Evolutionary conservation across 2,797 vertebrate species (phyloP).

Genomic region (Hapalemur alaotrensis): DNA sequence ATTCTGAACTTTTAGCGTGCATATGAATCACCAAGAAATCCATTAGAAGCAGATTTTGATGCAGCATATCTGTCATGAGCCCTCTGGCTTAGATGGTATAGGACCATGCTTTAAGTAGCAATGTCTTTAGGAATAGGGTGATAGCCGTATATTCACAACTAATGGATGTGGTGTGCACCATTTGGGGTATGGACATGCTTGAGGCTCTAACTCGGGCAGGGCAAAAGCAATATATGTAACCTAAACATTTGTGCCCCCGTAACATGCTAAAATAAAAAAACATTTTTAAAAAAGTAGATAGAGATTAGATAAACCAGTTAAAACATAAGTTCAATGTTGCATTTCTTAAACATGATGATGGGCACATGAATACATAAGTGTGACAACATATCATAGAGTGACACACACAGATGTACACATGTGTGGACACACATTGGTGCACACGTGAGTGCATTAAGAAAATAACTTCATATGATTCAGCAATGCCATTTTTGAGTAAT

Average conservation of each 20-base stretch:
- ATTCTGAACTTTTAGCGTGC: not conserved
- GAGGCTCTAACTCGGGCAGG: too few relatives aligned
- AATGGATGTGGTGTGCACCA: too few relatives aligned
- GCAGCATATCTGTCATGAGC: not conserved
- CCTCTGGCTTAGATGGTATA: not conserved
- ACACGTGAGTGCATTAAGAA: not conserved
- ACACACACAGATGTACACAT: not conserved
- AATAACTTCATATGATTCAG: not conserved
- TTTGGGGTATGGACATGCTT: too few relatives aligned
- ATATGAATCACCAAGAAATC: not conserved
- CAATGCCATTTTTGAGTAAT: not conserved
- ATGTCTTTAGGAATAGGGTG: not conserved
- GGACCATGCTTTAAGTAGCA: not conserved
- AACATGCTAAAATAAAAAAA: too few relatives aligned
- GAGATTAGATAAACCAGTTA: not conserved
- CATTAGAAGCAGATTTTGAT: not conserved
- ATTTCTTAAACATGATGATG: not conserved
- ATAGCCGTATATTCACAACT: too few relatives aligned
- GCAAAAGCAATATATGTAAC: too few relatives aligned
- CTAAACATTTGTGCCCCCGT: too few relatives aligned
- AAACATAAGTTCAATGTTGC: not conserved
- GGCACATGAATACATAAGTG: not conserved
- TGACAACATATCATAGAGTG: not conserved
- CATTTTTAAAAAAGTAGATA: not conserved
- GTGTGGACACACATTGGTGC: not conserved